phyloP scores from a whole-genome alignment of 2,888 invertebrate species.

The Tridacna crocea region DNA sequence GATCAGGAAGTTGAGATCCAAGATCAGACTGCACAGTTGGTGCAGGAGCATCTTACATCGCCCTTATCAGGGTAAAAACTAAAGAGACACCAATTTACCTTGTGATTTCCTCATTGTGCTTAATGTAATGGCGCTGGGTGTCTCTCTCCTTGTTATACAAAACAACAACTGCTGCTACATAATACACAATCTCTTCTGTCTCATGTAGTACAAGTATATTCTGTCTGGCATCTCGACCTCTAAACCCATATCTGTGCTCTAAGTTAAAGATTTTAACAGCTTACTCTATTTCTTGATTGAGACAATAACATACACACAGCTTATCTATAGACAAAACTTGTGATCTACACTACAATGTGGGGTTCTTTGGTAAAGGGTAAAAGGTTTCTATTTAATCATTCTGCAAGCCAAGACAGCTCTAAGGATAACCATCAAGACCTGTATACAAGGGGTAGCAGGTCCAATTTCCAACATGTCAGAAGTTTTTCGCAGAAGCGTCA shows the following conservation, averaged over 20 bases:
- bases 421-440: too few relatives aligned
- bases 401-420: too few relatives aligned
- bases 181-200: conserved; percentile 89
- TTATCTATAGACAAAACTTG: too few relatives aligned
- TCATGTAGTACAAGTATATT: conserved; percentile 74
- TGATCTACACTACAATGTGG: too few relatives aligned
- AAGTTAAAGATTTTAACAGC: conserved; percentile 34
- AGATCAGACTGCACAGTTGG: not conserved
- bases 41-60: not conserved
- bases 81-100: conserved; percentile 86
- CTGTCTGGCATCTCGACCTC: conserved; percentile 74
- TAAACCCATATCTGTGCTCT: conserved; percentile 78
- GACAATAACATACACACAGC: too few relatives aligned
- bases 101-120: conserved; percentile 96
- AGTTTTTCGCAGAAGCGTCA: too few relatives aligned
- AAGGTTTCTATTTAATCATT: too few relatives aligned
- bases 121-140: conserved; percentile 94
- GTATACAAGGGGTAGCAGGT: too few relatives aligned
- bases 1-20: too few relatives aligned
- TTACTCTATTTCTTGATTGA: too few relatives aligned
- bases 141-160: conserved; percentile 94
- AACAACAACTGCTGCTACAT: conserved; percentile 95
- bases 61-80: not conserved
- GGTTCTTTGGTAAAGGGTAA: too few relatives aligned
- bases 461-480: too few relatives aligned